phyloP scores from a whole-genome alignment of 2,888 invertebrate genomes.

The Monochamus alternatus region DNA sequence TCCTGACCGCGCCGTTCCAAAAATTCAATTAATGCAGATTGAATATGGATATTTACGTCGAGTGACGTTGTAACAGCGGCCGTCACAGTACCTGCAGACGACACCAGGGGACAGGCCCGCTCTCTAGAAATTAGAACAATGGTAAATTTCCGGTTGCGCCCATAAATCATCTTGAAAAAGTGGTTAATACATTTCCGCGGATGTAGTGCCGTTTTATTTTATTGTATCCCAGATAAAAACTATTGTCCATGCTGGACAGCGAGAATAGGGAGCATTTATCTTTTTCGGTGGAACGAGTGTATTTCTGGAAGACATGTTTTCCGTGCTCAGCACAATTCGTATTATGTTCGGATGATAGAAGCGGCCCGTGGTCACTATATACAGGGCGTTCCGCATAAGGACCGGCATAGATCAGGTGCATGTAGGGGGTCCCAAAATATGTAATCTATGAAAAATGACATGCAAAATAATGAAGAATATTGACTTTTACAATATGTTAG shows the following conservation, averaged over 20 bases:
- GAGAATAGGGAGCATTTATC: constrained; percentile 11
- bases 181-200: constrained; percentile 18
- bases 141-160: not conserved
- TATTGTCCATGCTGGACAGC: constrained; percentile 9
- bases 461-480: too few species aligned
- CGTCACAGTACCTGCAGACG: not conserved
- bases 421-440: too few species aligned
- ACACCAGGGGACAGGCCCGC: not conserved
- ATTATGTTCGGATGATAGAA: not conserved
- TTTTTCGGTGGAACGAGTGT: constrained; percentile 4
- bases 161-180: constrained; percentile 24
- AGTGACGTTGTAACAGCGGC: not conserved
- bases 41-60: not conserved
- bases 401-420: too few species aligned
- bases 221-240: constrained; percentile 24
- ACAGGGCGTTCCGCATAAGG: too few species aligned
- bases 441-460: too few species aligned
- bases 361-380: not conserved
- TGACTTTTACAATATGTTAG: too few species aligned
- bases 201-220: constrained; percentile 22
- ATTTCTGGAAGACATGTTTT: constrained; percentile 3
- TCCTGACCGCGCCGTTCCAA: not conserved
- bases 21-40: not conserved
- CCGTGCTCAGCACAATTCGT: not conserved
- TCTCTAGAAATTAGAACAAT: constrained; percentile 7